Base-by-base conservation (phyloP, 2,888 invertebrate genomes). In the Zelleria hepariella region DNA sequence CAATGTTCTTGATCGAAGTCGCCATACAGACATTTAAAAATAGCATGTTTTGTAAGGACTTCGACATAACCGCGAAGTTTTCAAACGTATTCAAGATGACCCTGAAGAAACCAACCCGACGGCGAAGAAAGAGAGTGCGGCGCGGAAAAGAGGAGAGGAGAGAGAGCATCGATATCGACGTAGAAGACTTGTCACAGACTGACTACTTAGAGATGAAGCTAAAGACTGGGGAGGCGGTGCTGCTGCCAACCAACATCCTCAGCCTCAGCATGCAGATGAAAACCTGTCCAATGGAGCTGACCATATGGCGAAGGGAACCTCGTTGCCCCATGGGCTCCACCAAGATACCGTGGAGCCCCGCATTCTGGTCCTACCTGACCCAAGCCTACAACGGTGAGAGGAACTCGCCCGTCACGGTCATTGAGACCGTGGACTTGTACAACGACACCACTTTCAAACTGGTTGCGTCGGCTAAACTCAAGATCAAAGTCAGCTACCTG, bases 1-100 rank as follows among this genome's bases (percentile, higher is more conserved):
- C 83, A 68, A 75, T 80, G 73, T 85, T 86, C 71, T 71, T 83
- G 64, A 76, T 86, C 59, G 83, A 87, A 64, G 70, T 87, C 58
- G 62, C 67, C 10, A 70, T 83, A 5, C 78, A 80, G 64, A 72
- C 80, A 60, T 63, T 86, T 23, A 73, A 66, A 61, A 80, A 74
- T 63, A 75, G 65, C 24, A 64, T 71, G 48, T 64, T 69, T 53
- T 75, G 69, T 59, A 76, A 71, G 49, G 68, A 80, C 32, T 80
- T 78, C 65, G 54, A 62, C 59, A 73, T 86, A 25, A 71, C 63
- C 62, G 70, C 74, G 57, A 66, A 80, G 62, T 86, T 84, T 63
- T 73, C 74, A 48, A 73, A 87, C 67, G 63, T 85, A 25, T 87
- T 88, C 64, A 71, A 68, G 6, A 61, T 85, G 20, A 64, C 67